phyloP scores from a whole-genome alignment of 2,888 invertebrate genomes.

The Diabrotica balteata region DNA sequence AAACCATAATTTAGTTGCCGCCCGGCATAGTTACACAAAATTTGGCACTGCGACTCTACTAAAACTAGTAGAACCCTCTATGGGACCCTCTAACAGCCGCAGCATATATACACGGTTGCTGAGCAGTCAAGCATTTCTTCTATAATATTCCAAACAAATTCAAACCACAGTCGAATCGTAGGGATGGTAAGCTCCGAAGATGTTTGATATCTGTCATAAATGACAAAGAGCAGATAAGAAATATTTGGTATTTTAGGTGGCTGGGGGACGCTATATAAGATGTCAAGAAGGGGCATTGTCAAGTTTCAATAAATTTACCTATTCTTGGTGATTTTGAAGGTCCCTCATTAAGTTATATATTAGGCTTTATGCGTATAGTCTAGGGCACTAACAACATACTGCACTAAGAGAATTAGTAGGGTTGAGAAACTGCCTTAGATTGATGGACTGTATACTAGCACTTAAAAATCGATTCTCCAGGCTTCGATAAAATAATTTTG shows the following conservation, averaged over 20 bases:
- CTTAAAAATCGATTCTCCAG: too few species aligned
- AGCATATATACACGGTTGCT: not conserved
- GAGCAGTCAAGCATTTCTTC: not conserved
- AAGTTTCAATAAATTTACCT: not conserved
- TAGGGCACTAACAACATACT: not conserved
- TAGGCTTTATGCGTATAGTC: not conserved
- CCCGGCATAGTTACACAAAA: too few species aligned
- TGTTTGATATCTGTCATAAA: not conserved
- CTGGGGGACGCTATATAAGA: too few species aligned
- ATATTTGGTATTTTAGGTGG: not conserved
- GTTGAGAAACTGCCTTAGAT: too few species aligned
- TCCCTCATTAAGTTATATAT: not conserved
- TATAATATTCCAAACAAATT: not conserved
- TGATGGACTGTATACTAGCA: too few species aligned
- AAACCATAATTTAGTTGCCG: too few species aligned
- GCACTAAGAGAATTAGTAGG: not conserved
- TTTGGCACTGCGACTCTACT: too few species aligned
- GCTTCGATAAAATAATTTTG: too few species aligned
- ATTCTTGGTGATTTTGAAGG: not conserved
- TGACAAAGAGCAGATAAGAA: not conserved
- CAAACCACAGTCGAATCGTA: not conserved
- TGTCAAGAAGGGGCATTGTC: too few species aligned
- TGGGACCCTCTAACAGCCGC: not conserved
- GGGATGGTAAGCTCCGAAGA: conserved; percentile 2
- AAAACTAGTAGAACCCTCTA: too few species aligned